phyloP scores from a whole-genome alignment of 2,113 vertebrate species.

The Gallinago jamesoni region DNA sequence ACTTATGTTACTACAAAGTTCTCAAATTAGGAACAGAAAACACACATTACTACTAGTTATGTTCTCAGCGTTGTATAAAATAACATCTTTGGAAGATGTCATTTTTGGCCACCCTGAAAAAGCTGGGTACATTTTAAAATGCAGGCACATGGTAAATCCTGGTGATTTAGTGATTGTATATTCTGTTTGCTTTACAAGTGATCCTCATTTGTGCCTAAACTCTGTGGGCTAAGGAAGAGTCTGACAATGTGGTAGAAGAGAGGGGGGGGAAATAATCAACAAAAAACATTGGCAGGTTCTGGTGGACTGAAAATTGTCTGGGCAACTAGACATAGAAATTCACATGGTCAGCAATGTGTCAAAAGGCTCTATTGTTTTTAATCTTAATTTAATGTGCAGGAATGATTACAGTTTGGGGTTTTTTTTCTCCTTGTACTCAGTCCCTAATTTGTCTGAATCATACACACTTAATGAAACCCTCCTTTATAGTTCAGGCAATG shows the following conservation, averaged over 20 bases:
- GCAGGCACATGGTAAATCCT: background rate
- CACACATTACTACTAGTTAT: background rate
- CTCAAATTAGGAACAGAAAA: background rate
- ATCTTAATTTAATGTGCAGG: background rate
- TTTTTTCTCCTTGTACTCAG: background rate
- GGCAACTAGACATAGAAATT: background rate
- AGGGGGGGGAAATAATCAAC: fast-evolving
- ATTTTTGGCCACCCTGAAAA: background rate
- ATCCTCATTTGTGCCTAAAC: background rate
- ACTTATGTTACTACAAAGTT: background rate
- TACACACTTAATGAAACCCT: slow-evolving; percentile 33
- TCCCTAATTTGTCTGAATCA: slow-evolving; percentile 48
- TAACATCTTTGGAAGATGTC: background rate
- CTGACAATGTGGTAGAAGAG: background rate
- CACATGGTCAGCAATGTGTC: background rate
- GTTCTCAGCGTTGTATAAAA: background rate
- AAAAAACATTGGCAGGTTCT: background rate
- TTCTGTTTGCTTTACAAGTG: background rate
- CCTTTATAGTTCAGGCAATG: slow-evolving; percentile 21
- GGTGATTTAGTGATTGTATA: background rate
- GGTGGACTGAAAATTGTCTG: background rate
- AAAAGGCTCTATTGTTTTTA: background rate
- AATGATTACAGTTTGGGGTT: background rate
- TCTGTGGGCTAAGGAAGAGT: background rate
- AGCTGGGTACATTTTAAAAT: background rate